These are phyloP conservation scores for Coranthus polyacanthus DNA, from an alignment of 2,797 vertebrate species.

Conservation along the genomic window DNA sequence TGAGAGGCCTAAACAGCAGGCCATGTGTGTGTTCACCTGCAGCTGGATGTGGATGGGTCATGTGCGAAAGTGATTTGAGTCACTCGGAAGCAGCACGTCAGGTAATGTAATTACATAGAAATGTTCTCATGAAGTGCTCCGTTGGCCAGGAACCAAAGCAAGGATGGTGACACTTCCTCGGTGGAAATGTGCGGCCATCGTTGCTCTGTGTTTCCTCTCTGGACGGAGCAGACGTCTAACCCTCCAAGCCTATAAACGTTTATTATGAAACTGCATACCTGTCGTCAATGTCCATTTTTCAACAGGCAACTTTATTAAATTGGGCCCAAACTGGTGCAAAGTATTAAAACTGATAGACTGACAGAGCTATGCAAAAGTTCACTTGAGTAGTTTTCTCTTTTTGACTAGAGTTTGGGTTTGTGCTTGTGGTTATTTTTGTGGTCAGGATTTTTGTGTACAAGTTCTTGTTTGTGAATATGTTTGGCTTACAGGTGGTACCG, in stretches of 20 bases:
- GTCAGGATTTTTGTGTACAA: slow-evolving; percentile 20
- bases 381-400: too few species aligned
- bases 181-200: slow-evolving; percentile 19
- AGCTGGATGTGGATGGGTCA: slow-evolving; percentile 48
- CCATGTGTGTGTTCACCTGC: slow-evolving; percentile 29
- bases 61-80: slow-evolving; percentile 62
- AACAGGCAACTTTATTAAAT: slow-evolving; percentile 45
- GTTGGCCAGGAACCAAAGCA: slow-evolving; percentile 57
- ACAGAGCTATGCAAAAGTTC: slow-evolving; percentile 31
- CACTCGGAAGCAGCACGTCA: slow-evolving; percentile 52
- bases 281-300: slow-evolving; percentile 27
- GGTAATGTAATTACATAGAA: slow-evolving; percentile 60
- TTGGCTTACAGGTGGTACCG: slow-evolving; percentile 70
- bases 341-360: slow-evolving; percentile 29
- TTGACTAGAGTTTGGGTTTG: slow-evolving; percentile 22
- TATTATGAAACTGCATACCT: slow-evolving; percentile 10
- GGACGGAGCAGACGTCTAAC: slow-evolving; percentile 8
- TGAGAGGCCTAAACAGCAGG: too few species aligned
- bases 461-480: slow-evolving; percentile 64
- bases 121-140: slow-evolving; percentile 65
- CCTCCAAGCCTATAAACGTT: slow-evolving; percentile 26
- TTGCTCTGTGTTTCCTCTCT: slow-evolving; percentile 3
- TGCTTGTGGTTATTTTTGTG: slow-evolving; percentile 25
- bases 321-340: slow-evolving; percentile 47
- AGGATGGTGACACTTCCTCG: slow-evolving; percentile 39